phyloP scores from a whole-genome alignment of 2,113 vertebrate genomes.

The Vulpes vulpes region DNA sequence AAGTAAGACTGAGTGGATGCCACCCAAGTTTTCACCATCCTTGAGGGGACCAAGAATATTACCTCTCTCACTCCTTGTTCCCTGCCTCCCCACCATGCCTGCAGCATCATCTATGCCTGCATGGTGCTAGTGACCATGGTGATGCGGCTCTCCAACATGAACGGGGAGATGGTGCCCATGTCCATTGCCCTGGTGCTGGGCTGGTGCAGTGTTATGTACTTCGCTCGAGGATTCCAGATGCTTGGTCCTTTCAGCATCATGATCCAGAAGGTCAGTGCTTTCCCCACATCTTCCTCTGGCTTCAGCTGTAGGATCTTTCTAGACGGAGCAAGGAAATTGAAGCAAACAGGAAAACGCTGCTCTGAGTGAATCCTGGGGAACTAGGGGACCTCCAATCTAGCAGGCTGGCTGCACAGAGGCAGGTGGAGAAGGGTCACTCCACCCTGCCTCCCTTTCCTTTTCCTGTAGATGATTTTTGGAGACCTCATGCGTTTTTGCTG shows the following conservation, averaged over 20 bases:
- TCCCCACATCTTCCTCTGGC: not conserved
- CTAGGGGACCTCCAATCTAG: not conserved
- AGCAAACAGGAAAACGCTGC: not conserved
- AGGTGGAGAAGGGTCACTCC: not conserved
- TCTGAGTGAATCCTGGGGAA: not conserved
- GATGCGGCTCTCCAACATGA: constrained; percentile 90
- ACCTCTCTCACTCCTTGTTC: not conserved
- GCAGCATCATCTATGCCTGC: constrained; percentile 93
- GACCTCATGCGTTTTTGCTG: constrained; percentile 97
- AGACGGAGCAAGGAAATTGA: not conserved
- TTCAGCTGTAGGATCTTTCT: not conserved
- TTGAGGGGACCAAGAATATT: not conserved
- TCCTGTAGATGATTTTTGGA: constrained; percentile 96
- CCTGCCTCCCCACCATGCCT: not conserved
- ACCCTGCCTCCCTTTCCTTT: constrained; percentile 7
- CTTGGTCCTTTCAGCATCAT: constrained; percentile 97
- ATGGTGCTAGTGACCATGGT: constrained; percentile 94
- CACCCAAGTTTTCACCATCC: not conserved
- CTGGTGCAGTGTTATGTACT: constrained; percentile 98
- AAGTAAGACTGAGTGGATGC: not conserved
- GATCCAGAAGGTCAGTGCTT: constrained; percentile 95
- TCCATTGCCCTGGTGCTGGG: constrained; percentile 95
- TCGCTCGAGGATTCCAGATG: constrained; percentile 97
- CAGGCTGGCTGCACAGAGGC: not conserved
- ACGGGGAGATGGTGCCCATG: constrained; percentile 93